These are phyloP conservation scores for Lypha dubia DNA, from an alignment of 2,888 invertebrate species.

Conservation along the genomic window DNA sequence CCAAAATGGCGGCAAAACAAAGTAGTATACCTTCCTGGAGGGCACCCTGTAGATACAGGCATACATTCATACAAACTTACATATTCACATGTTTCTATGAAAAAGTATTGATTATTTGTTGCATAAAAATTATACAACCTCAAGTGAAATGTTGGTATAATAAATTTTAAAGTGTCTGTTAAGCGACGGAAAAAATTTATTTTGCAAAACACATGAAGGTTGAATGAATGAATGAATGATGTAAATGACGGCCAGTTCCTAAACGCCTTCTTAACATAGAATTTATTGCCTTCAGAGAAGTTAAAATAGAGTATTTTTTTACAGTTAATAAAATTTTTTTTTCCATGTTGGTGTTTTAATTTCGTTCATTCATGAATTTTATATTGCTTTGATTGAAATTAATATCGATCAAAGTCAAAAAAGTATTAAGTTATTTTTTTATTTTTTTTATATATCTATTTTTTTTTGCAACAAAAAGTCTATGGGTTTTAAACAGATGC, in stretches of 20 bases:
- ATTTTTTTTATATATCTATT: no score
- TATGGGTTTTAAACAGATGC: slow-evolving; percentile 52
- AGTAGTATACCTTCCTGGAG: no score
- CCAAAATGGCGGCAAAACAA: no score
- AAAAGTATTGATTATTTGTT: no score
- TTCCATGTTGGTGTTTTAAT: slow-evolving; percentile 6
- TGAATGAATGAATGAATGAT: not conserved
- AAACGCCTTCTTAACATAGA: slow-evolving; percentile 36
- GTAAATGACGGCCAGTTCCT: not conserved
- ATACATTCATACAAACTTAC: no score
- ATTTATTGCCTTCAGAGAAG: slow-evolving; percentile 49
- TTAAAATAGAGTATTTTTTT: slow-evolving; percentile 36
- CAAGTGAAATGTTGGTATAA: not conserved
- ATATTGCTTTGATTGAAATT: slow-evolving; percentile 61
- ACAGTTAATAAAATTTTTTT: slow-evolving; percentile 3
- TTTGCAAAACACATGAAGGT: slow-evolving; percentile 5
- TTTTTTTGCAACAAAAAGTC: slow-evolving; percentile 22
- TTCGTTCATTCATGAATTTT: not conserved
- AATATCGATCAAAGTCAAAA: slow-evolving; percentile 62
- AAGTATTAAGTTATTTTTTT: no score
- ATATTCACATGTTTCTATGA: no score
- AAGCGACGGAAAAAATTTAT: not conserved
- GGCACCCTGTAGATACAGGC: no score
- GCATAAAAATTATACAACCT: not conserved
- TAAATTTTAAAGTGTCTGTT: slow-evolving; percentile 11